Evolutionary conservation across 2,888 invertebrate species (phyloP).

Genomic region (Perithous albicinctus): DNA sequence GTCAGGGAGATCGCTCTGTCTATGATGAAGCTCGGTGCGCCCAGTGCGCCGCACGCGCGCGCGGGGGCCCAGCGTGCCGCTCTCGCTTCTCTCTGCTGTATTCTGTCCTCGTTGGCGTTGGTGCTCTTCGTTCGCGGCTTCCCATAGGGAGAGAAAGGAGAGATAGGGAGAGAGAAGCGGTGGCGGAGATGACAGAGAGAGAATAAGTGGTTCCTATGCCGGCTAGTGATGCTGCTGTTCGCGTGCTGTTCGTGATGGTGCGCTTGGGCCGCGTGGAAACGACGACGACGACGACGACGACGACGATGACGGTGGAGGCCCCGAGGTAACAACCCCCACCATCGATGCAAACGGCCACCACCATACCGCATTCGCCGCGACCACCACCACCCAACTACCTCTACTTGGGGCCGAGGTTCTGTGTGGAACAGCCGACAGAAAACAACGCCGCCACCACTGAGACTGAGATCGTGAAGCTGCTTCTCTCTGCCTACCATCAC

Average conservation of each 20-base stretch:
- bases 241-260: constrained; percentile 30
- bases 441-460: constrained; percentile 31
- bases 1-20: constrained; percentile 81
- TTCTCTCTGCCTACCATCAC: constrained; percentile 17
- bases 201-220: background rate
- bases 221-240: constrained; percentile 17
- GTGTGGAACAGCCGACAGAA: constrained; percentile 15
- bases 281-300: constrained; percentile 42
- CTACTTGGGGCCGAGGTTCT: constrained; percentile 28
- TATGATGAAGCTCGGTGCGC: constrained; percentile 83
- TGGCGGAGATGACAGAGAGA: constrained; percentile 39
- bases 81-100: constrained; percentile 12
- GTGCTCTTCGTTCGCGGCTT: constrained; percentile 48
- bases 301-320: constrained; percentile 51
- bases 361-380: constrained; percentile 68
- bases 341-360: constrained; percentile 65
- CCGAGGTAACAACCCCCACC: constrained; percentile 69
- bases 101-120: constrained; percentile 25
- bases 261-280: constrained; percentile 23
- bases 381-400: constrained; percentile 68
- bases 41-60: constrained; percentile 76
- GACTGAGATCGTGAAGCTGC: constrained; percentile 34
- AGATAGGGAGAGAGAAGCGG: constrained; percentile 54
- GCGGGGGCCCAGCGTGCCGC: constrained; percentile 76
- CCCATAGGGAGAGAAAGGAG: constrained; percentile 76